phyloP scores from a whole-genome alignment of 37 sponge, comb jelly and placozoan species.

The Crambe crambe region DNA sequence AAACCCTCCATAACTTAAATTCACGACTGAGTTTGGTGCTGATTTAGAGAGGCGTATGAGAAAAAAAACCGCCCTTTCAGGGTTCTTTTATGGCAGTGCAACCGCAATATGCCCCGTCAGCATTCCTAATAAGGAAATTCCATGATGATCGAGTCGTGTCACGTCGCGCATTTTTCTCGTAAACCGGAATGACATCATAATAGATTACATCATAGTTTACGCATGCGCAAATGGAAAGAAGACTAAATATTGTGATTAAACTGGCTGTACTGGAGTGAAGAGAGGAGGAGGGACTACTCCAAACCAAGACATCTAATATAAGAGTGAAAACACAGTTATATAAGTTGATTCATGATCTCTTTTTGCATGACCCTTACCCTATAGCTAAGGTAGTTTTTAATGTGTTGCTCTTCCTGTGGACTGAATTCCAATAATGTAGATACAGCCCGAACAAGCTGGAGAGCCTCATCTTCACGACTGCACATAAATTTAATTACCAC shows the following conservation, averaged over 20 bases:
- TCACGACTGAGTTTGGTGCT: neutral
- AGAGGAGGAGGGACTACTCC: slow-evolving; percentile 47
- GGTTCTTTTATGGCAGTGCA: neutral
- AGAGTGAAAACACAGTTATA: neutral
- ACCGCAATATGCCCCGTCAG: too few species aligned
- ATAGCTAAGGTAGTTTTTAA: slow-evolving; percentile 65
- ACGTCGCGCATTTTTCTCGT: neutral
- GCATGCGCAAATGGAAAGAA: neutral
- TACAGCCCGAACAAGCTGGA: slow-evolving; percentile 61
- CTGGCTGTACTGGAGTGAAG: neutral
- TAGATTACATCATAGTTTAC: neutral
- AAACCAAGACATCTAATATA: slow-evolving; percentile 60
- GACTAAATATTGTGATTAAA: neutral
- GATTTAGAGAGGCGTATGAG: too few species aligned
- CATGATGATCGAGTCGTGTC: too few species aligned
- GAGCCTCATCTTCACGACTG: slow-evolving; percentile 71
- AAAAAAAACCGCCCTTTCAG: too few species aligned
- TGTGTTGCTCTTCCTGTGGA: slow-evolving; percentile 56
- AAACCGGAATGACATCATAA: neutral
- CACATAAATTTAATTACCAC: slow-evolving; percentile 75
- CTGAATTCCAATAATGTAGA: slow-evolving; percentile 63
- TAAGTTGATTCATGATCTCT: neutral
- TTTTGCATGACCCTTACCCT: slow-evolving; percentile 45
- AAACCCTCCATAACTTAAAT: slow-evolving; percentile 56
- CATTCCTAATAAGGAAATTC: too few species aligned